Conservation (phyloP, 2,797 vertebrate genomes). For the Fratercula arctica region DNA sequence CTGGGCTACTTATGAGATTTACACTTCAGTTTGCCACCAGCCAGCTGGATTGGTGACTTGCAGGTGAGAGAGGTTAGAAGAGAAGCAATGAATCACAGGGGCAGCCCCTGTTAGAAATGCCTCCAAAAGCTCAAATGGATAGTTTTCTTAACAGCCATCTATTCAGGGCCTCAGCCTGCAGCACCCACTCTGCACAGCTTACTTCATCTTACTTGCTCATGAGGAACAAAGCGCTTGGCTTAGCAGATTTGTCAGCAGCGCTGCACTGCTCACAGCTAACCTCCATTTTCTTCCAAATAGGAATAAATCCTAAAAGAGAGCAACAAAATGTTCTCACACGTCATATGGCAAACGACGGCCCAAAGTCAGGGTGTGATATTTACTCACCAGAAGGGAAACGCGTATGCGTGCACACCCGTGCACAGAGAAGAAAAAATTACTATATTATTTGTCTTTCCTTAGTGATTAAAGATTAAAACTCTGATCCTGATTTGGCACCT, state of each 20-base stretch:
- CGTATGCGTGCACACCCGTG: neutral
- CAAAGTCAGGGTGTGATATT: conserved; percentile 27
- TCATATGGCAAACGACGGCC: conserved; percentile 47
- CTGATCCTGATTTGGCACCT: neutral
- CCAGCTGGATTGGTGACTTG: conserved; percentile 10
- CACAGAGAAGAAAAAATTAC: neutral
- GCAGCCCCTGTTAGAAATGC: neutral
- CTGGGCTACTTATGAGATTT: neutral
- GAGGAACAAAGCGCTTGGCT: conserved; percentile 23
- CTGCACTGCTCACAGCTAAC: neutral
- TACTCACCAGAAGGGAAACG: neutral
- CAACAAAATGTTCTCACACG: conserved; percentile 53
- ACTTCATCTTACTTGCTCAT: conserved; percentile 32
- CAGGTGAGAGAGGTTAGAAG: conserved; percentile 26
- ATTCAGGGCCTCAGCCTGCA: neutral
- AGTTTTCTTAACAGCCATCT: neutral
- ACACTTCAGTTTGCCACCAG: neutral
- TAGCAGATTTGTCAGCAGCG: conserved; percentile 15
- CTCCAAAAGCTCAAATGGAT: conserved; percentile 1
- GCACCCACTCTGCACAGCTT: neutral
- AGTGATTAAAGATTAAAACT: neutral
- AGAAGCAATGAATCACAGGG: conserved; percentile 33
- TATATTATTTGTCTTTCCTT: neutral
- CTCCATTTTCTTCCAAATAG: conserved; percentile 6
- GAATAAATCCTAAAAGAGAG: conserved; percentile 51